Conservation (phyloP, 2,113 vertebrate genomes). For the Tapirus terrestris region DNA sequence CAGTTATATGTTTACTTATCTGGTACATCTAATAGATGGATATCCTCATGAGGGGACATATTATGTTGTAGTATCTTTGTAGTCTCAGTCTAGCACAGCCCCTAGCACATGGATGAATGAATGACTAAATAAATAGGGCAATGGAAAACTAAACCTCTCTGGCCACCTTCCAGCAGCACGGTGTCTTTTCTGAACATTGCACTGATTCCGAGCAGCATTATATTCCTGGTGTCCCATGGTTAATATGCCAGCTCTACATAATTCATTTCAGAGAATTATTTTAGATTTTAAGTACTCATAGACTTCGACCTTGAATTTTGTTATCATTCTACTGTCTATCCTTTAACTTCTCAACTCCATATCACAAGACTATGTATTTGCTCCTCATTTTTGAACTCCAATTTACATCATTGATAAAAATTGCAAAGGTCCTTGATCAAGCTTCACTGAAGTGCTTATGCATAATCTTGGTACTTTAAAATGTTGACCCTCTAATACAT, state of each 20-base stretch:
- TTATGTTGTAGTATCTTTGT: background rate
- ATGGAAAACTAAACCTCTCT: background rate
- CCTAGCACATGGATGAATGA: background rate
- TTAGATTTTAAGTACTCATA: background rate
- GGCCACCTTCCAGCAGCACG: background rate
- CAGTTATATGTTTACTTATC: background rate
- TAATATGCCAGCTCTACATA: background rate
- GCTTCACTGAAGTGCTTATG: background rate
- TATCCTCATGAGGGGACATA: background rate
- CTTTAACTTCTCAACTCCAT: background rate
- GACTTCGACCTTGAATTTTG: background rate
- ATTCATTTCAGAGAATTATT: background rate
- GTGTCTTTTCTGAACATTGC: background rate
- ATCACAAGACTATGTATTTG: background rate
- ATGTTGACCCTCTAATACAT: background rate
- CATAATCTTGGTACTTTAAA: background rate
- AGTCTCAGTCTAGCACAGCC: background rate
- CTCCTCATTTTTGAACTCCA: background rate
- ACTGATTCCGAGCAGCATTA: background rate
- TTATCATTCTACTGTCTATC: background rate
- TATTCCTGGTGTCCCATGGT: background rate
- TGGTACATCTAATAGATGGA: background rate
- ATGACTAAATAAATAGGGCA: background rate
- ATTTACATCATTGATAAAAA: conserved; percentile 34
- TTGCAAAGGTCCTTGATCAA: background rate